A percentile compares a stretch with the other conserved stretches of the same genome.
These are phyloP conservation scores for Thyatira batis DNA, from an alignment of 2,888 invertebrate species.

Conservation along the genomic window DNA sequence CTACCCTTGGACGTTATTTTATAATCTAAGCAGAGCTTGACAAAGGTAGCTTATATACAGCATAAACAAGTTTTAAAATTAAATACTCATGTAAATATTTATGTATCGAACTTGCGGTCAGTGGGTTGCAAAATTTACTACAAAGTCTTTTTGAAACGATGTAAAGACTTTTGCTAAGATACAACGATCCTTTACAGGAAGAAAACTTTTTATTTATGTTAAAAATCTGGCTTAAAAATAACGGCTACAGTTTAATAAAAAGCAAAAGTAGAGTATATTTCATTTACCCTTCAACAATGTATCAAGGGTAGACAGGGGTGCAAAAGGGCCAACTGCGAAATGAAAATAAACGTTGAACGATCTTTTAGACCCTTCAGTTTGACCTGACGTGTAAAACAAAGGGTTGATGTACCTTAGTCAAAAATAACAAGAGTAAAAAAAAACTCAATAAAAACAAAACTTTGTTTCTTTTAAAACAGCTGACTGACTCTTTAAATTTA, in stretches of 20 bases:
- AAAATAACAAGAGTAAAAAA: constrained; percentile 5
- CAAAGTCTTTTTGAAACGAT: too few relatives aligned
- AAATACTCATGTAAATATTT: too few relatives aligned
- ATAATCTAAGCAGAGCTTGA: too few relatives aligned
- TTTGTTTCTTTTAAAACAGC: constrained; percentile 1
- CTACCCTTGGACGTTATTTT: too few relatives aligned
- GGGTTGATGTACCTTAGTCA: constrained; percentile 37
- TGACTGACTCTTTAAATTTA: too few relatives aligned
- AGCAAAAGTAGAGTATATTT: constrained; percentile 66
- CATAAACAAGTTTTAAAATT: too few relatives aligned
- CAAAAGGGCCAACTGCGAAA: constrained; percentile 66
- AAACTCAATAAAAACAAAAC: background rate
- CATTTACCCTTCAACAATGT: constrained; percentile 72
- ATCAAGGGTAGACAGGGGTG: constrained; percentile 75
- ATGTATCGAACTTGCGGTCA: too few relatives aligned
- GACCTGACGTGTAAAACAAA: constrained; percentile 49
- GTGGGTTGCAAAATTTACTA: too few relatives aligned
- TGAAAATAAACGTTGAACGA: constrained; percentile 74
- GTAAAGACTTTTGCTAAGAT: too few relatives aligned
- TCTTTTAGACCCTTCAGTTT: constrained; percentile 59
- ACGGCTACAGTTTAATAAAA: constrained; percentile 58
- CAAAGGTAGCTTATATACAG: too few relatives aligned
- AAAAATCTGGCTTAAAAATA: constrained; percentile 19
- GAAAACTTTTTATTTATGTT: too few relatives aligned
- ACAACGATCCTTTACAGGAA: too few relatives aligned